Conservation (phyloP, 2,113 vertebrate species). For the Nansenia antarctica region DNA sequence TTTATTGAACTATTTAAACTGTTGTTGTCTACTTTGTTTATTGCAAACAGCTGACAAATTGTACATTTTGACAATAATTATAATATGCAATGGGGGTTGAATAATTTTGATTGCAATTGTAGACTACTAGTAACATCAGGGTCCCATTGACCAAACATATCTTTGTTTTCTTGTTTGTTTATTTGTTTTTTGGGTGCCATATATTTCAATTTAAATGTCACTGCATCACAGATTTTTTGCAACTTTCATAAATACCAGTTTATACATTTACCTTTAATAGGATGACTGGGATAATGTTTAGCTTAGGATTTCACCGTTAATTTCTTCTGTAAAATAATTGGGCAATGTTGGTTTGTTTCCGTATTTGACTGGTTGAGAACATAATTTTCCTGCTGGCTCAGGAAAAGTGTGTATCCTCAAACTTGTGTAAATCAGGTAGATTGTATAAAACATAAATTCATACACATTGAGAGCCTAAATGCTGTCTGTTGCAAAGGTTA, state of each 20-base stretch:
- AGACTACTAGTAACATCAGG: constrained; percentile 17
- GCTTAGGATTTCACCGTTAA: constrained; percentile 21
- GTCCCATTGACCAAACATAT: constrained; percentile 59
- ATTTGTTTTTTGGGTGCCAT: constrained; percentile 45
- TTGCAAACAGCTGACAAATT: too few species aligned
- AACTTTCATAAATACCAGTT: constrained; percentile 27
- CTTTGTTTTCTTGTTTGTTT: not conserved
- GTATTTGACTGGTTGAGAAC: constrained; percentile 17
- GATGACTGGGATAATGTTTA: constrained; percentile 20
- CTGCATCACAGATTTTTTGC: constrained; percentile 26
- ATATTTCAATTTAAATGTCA: constrained; percentile 13
- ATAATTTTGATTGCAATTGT: too few species aligned
- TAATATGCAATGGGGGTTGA: too few species aligned
- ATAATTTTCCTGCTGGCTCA: constrained; percentile 69
- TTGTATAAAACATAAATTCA: not conserved
- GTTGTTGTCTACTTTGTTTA: too few species aligned
- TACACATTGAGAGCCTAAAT: constrained; percentile 23
- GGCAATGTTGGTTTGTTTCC: constrained; percentile 23
- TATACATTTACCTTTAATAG: constrained; percentile 19
- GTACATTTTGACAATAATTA: too few species aligned
- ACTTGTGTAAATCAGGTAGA: not conserved
- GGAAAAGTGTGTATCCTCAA: constrained; percentile 49
- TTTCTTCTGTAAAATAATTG: constrained; percentile 2
- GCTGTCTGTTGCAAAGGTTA: constrained; percentile 26
- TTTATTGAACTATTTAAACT: too few species aligned